Evolutionary conservation across 1,140 invertebrate species (phyloP), one percentile per base, ranked within the genome.

Genomic region (Geopemphigus sp.): DNA sequence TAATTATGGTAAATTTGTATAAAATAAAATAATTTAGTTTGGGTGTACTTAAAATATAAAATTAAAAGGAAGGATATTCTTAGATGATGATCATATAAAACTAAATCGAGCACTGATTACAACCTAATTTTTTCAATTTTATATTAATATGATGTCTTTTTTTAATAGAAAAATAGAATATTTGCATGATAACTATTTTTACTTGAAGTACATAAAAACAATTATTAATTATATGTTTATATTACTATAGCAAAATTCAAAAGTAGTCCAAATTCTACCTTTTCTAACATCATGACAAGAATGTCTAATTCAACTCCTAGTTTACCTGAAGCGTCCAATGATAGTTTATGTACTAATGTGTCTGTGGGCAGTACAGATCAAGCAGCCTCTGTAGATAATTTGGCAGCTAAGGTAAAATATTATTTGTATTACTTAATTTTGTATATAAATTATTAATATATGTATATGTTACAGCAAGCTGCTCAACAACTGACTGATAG

Each of bases 251-350:
- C 66, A 17, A 74, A 32, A 50, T 39, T 68, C 12, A 54, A 81
- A 26, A 54, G 17, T n/a, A 57, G n/a, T 57, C 39, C 82, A 47
- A 56, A 63, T 70, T 26, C 72, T 17, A 73, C 26, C 22, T 32
- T 68, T 29, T 24, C 80, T 56, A 74, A 50, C 45, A 80, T 57
- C 14, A 80, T 73, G 29, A 80, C 59, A 70, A 80, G 95, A 76
- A 98, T 98, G 87, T 96, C 95, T 64, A 97, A 93, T 85, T 98
- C 95, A 45, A 98, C 96, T 3, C 95, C 94, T 26, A 95, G 93
- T 84, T 72, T 96, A 82, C 93, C 94, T 0, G 94, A 96, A 85
- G 94, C 93, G 19, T 94, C 92, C 0, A 93, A 94, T 81, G 87
- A 70, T 39, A 72, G 81, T 82, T 68, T 19, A n/a, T 85, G 82